Evolutionary conservation across 2,113 vertebrate genomes (phyloP).

Genomic region (Percopsis transmontana): DNA sequence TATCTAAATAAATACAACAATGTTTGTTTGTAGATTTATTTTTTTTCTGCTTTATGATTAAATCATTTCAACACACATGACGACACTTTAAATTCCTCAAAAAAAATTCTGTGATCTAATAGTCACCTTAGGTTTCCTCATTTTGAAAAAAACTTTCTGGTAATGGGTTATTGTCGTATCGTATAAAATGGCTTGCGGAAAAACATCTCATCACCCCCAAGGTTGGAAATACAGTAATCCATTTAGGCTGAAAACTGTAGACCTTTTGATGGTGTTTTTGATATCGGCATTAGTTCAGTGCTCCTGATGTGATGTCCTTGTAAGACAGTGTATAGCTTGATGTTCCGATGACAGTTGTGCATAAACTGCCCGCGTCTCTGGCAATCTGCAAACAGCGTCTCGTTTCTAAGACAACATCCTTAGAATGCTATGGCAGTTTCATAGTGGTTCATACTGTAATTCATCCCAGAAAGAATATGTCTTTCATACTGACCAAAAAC

Average conservation of each 20-base stretch:
- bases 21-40: too few species aligned
- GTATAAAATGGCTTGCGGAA: too few species aligned
- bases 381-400: conserved; percentile 7
- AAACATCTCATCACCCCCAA: background rate
- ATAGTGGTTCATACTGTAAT: conserved; percentile 3
- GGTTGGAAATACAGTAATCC: background rate
- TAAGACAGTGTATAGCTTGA: conserved; percentile 2
- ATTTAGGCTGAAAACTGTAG: conserved; percentile 41
- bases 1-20: too few species aligned
- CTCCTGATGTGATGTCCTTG: conserved; percentile 62
- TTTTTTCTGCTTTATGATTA: too few species aligned
- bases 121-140: background rate
- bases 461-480: background rate
- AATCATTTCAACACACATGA: too few species aligned
- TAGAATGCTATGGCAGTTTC: conserved; percentile 28
- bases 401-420: conserved; percentile 44
- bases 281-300: conserved; percentile 42
- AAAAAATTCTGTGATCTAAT: too few species aligned
- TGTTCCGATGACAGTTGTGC: conserved; percentile 27
- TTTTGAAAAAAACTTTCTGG: background rate
- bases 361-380: conserved; percentile 33
- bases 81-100: too few species aligned
- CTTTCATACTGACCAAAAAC: conserved; percentile 1
- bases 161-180: too few species aligned
- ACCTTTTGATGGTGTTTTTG: conserved; percentile 67